phyloP scores from a whole-genome alignment of 2,113 vertebrate genomes.

The Eolophus roseicapilla region DNA sequence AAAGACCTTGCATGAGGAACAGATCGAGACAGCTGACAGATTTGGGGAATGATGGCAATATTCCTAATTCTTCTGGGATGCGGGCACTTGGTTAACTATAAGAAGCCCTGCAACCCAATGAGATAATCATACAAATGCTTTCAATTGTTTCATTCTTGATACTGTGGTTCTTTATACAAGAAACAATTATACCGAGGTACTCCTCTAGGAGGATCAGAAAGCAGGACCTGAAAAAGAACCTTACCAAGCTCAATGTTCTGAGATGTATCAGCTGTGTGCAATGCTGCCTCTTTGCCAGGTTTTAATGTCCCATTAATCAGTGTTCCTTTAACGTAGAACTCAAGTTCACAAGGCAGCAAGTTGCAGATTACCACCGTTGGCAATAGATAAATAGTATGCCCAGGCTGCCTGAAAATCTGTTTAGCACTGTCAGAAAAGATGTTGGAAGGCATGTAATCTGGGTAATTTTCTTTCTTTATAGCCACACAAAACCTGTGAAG shows the following conservation, averaged over 20 bases:
- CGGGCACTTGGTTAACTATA: accelerated
- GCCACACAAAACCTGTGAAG: slow-evolving; percentile 91
- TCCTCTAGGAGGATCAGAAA: neutral
- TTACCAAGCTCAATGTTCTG: slow-evolving; percentile 97
- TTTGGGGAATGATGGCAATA: neutral
- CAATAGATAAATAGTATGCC: slow-evolving; percentile 92
- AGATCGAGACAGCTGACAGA: neutral
- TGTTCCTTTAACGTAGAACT: slow-evolving; percentile 91
- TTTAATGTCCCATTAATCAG: slow-evolving; percentile 88
- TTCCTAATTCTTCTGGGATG: too few species aligned
- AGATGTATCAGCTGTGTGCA: slow-evolving; percentile 91
- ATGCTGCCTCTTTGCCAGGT: slow-evolving; percentile 87
- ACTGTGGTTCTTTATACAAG: neutral
- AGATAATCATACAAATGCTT: neutral
- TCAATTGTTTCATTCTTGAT: neutral
- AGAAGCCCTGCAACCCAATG: neutral
- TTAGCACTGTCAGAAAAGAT: slow-evolving; percentile 85
- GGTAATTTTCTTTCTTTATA: slow-evolving; percentile 96
- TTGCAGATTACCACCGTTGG: slow-evolving; percentile 93
- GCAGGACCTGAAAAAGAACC: neutral
- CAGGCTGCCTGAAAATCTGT: slow-evolving; percentile 95
- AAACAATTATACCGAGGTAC: neutral
- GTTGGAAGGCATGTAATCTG: slow-evolving; percentile 91
- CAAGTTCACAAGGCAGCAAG: slow-evolving; percentile 92
- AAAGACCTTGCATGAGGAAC: neutral